Conservation (phyloP, 2,888 invertebrate species). For the Erannis defoliaria region DNA sequence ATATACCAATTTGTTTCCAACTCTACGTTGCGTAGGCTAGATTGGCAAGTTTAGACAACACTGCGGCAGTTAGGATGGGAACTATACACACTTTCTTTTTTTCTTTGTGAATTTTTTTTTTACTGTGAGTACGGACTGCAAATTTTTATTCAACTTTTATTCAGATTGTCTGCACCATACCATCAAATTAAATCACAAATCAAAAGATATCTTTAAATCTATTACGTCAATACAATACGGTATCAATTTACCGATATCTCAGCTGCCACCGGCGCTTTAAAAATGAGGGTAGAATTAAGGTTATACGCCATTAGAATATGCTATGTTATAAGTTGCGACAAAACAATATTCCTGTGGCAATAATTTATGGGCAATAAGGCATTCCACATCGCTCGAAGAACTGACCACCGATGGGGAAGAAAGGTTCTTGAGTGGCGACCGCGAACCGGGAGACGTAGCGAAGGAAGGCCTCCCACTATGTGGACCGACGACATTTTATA, state of each 20-base stretch:
- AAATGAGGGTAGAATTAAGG: slow-evolving; percentile 51
- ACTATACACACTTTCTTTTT: too few relatives aligned
- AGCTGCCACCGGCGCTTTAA: slow-evolving; percentile 41
- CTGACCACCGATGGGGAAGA: too few relatives aligned
- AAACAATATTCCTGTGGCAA: neutral
- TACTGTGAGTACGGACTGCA: too few relatives aligned
- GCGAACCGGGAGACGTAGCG: too few relatives aligned
- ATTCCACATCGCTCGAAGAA: too few relatives aligned
- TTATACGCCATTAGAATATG: neutral
- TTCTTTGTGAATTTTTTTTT: too few relatives aligned
- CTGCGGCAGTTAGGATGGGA: neutral
- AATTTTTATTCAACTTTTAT: too few relatives aligned
- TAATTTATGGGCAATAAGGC: too few relatives aligned
- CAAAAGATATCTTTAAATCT: slow-evolving; percentile 28
- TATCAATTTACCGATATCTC: slow-evolving; percentile 42
- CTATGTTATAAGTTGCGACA: neutral
- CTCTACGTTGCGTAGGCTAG: too few relatives aligned
- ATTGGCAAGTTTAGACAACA: slow-evolving; percentile 37
- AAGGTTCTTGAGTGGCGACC: too few relatives aligned
- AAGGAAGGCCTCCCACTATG: too few relatives aligned
- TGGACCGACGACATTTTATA: too few relatives aligned
- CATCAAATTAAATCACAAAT: slow-evolving; percentile 17
- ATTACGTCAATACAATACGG: slow-evolving; percentile 37
- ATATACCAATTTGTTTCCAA: slow-evolving; percentile 41
- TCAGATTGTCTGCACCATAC: neutral